Evolutionary conservation across 2,888 invertebrate species (phyloP), one percentile per base, ranked within the genome.

Genomic region (Platynereis dumerilii): DNA sequence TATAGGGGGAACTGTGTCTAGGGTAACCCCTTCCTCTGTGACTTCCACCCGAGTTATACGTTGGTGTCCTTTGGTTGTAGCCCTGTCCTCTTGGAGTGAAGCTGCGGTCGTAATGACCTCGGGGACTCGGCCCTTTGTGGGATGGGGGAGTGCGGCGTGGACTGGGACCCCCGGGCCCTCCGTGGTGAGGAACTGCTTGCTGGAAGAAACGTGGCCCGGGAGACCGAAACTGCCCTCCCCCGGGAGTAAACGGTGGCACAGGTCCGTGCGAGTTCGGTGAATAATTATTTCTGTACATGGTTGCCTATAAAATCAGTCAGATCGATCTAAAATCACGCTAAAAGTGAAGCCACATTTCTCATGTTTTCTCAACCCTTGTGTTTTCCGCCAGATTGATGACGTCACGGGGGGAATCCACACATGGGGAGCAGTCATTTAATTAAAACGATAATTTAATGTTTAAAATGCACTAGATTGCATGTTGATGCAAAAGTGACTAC

Each of bases 91-190:
- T 34, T 34, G 34, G 34, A 34, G 34, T 34, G 34, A 34, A 34
- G 12, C 12, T 34, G 5, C 22, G 17, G 58, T 24, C 12, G 45
- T 48, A 27, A 27, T 48, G 17, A 74, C 77, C 3, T 66, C 80
- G 80, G 59, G 77, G 57, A 22, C 24, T 27, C 2, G 22, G 24
- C 24, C 54, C 54, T 20, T 3, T 12, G 17, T 39, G 17, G 22
- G 44, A 45, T 15, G 26, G 29, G n/a, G 24, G n/a, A 26, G 12
- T 39, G 3, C 15, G 58, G 5, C 20, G 15, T 15, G 55, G 55
- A 24, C 55, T 55, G n/a, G 22, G 26, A n/a, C 3, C 17, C 17
- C 17, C 22, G 5, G 17, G 22, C 3, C 17, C 17, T 3, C 17
- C 24, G 26, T n/a, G 12, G 17, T 29, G 34, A 10, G 29, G 61